Percentiles rank a stretch among this genome's conserved stretches.
phyloP scores from a whole-genome alignment of 2,888 invertebrate genomes.

The Oasisia sp. region DNA sequence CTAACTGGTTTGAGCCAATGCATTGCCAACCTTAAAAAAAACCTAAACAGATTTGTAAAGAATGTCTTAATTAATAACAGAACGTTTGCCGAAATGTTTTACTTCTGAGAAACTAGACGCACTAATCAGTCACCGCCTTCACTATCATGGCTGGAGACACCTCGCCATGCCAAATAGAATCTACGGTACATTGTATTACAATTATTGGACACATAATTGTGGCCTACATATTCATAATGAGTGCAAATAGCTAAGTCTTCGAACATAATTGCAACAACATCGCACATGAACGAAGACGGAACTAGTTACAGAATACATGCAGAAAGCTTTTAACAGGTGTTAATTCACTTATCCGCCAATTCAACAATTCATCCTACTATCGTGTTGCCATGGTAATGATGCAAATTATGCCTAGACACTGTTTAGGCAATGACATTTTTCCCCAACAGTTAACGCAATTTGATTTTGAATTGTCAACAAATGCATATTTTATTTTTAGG shows the following conservation, averaged over 20 bases:
- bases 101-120: neutral
- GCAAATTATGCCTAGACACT: no score
- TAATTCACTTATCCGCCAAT: neutral
- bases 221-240: neutral
- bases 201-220: neutral
- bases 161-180: neutral
- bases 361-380: neutral
- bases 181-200: neutral
- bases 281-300: neutral
- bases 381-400: no score
- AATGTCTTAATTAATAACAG: neutral
- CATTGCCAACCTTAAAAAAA: neutral
- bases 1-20: no score
- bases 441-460: no score
- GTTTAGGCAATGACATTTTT: no score
- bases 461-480: no score
- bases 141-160: neutral
- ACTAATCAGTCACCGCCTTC: neutral
- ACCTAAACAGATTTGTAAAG: neutral
- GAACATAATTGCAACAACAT: neutral
- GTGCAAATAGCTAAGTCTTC: neutral
- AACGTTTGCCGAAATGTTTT: neutral
- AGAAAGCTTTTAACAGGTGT: neutral
- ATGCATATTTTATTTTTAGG: no score
- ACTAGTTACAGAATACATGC: neutral